Base-by-base conservation (phyloP, 2,113 vertebrate genomes). In the Illadopsis cleaveri region DNA sequence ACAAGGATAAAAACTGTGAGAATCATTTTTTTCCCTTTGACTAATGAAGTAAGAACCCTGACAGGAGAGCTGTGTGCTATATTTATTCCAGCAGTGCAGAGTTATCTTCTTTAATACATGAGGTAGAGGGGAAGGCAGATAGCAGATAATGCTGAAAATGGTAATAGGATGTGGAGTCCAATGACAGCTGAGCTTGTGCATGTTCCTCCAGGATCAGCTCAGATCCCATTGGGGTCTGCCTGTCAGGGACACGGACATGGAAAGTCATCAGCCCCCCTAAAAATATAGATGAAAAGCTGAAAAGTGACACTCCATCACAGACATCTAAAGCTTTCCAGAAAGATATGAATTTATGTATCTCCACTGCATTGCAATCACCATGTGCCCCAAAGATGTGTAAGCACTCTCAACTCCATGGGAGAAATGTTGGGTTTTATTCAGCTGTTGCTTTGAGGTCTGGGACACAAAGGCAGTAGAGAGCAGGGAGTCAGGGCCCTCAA, bases 21-120 rank as follows among this genome's bases (percentile, higher is more conserved):
- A 53, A 94, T 61, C 1, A 20, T 45, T 61, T 79, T 89, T 83
- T 56, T 13, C 27, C 19, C 53, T 93, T 93, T 79, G 84, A 61
- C 78, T 89, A 90, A 95, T 89, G 93, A 90, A 95, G 93, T 80
- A 96, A 89, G 69, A 15, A 90, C 27, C 42, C 64, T 93, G 93
- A 71, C 84, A 94, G 83, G 50, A 85, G 50, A 57, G 61, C 47
- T 58, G 16, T 60, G 48, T 75, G 80, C 66, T 96, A 61, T 80
- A 89, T 87, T 89, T 91, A 89, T 91, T 91, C 45, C 81, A 76
- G 57, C 53, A 85, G 40, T 3, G 2, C 45, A 0, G 2, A 75
- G 77, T 89, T 94, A 85, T 85, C 78, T 69, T 79, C 61, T 87
- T 56, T 69, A 91, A 87, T 58, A 65, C 70, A 42, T 2, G 2